A percentile compares a stretch with the other conserved stretches of the same genome.
Conservation (phyloP, 2,797 vertebrate species). For the Clarias fuscus region DNA sequence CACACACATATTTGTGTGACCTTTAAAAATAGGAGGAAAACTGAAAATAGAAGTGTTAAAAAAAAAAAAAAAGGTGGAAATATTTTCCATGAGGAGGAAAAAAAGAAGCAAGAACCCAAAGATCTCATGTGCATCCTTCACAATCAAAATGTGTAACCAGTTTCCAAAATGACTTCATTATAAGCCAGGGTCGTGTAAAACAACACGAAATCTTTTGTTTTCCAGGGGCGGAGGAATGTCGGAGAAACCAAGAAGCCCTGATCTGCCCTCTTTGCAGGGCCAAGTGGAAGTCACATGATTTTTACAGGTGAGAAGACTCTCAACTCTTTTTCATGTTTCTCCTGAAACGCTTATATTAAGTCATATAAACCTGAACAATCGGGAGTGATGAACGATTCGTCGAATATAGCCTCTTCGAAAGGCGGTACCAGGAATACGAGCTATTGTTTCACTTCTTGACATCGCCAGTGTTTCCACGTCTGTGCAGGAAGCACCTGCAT, state of each 20-base stretch:
- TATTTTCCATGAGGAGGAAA: not conserved
- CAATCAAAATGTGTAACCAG: not conserved
- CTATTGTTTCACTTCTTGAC: constrained; percentile 35
- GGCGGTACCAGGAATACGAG: constrained; percentile 13
- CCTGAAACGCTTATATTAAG: not conserved
- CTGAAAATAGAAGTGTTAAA: not conserved
- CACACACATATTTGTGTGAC: not conserved
- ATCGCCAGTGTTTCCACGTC: constrained; percentile 21
- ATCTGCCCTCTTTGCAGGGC: constrained; percentile 89
- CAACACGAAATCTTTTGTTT: constrained; percentile 37
- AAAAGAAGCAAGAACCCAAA: not conserved
- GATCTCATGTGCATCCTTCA: too few relatives aligned
- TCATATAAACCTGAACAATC: not conserved
- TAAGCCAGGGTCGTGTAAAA: not conserved
- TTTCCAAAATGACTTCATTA: not conserved
- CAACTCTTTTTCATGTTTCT: not conserved
- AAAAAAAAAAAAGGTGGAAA: not conserved
- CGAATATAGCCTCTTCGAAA: constrained; percentile 28
- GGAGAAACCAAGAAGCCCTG: constrained; percentile 84
- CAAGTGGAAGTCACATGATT: constrained; percentile 88
- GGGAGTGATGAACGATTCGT: constrained; percentile 1
- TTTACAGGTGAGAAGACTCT: constrained; percentile 76
- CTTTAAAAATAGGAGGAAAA: constrained; percentile 2
- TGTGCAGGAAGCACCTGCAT: constrained; percentile 49
- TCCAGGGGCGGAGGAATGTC: constrained; percentile 89